A percentile compares a stretch with the other conserved stretches of the same genome.
Conservation (phyloP, 2,113 vertebrate species). For the Heterotilapia buettikoferi region DNA sequence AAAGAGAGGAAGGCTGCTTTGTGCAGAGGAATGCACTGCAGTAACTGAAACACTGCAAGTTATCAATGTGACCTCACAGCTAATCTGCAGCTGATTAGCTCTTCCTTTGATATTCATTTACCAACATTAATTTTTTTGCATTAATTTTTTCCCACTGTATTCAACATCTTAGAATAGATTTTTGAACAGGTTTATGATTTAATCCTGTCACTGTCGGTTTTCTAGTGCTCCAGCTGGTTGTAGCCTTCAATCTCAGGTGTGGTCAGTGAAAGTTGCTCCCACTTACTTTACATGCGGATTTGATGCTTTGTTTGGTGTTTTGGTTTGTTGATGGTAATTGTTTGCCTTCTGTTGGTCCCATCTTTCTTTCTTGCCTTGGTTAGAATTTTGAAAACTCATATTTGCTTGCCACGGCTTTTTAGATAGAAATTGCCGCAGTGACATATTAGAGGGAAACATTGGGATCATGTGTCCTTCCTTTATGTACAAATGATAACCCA, state of each 20-base stretch:
- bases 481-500: neutral
- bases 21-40: neutral
- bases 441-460: neutral
- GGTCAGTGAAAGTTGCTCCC: neutral
- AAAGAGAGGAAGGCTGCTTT: neutral
- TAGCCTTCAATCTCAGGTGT: neutral
- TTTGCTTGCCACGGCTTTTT: neutral
- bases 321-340: neutral
- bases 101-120: neutral
- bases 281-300: fast-evolving
- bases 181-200: neutral
- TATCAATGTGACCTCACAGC: neutral
- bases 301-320: neutral
- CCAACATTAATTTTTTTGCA: fast-evolving
- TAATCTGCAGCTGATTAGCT: neutral
- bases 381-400: neutral
- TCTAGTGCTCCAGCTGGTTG: neutral
- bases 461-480: neutral
- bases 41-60: neutral
- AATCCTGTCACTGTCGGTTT: neutral
- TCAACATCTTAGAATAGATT: fast-evolving
- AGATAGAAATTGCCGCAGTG: neutral
- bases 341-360: neutral
- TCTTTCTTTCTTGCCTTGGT: neutral
- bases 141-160: neutral